Conservation (phyloP, 2,888 invertebrate species). For the Tetanocera ferruginea region DNA sequence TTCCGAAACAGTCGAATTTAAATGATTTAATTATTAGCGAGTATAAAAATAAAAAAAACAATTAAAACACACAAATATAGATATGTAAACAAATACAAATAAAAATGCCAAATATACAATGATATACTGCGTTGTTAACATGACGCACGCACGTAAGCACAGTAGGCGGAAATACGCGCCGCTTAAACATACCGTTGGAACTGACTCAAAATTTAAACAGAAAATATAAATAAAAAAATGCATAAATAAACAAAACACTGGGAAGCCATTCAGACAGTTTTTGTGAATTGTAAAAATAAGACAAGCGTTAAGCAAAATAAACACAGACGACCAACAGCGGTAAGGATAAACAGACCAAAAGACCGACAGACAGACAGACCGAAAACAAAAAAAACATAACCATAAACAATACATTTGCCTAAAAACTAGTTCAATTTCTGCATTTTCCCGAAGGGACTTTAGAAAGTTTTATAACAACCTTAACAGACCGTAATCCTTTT, state of each 20-base stretch:
- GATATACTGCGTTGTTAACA: background rate
- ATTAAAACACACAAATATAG: background rate
- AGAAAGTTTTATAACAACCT: slow-evolving; percentile 9
- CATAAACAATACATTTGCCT: slow-evolving; percentile 19
- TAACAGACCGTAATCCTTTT: slow-evolving; percentile 2
- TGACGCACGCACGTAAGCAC: slow-evolving; percentile 22
- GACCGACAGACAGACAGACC: background rate
- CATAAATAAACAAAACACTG: background rate
- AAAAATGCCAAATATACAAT: background rate
- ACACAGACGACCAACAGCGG: background rate
- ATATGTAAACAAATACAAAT: background rate
- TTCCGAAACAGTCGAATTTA: too few species aligned
- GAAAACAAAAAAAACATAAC: background rate
- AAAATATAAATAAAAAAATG: background rate
- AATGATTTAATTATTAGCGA: slow-evolving; percentile 48
- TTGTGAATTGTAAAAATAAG: background rate
- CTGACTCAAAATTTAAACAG: background rate
- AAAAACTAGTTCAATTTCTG: slow-evolving; percentile 7
- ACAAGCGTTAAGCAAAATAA: slow-evolving; percentile 6
- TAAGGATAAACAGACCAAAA: background rate
- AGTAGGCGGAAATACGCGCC: slow-evolving; percentile 11
- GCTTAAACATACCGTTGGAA: background rate
- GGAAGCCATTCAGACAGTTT: background rate
- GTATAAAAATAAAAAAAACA: background rate
- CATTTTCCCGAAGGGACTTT: background rate